These are phyloP conservation scores for Sebastes diaconus DNA, from an alignment of 2,797 vertebrate genomes.

Conservation along the genomic window DNA sequence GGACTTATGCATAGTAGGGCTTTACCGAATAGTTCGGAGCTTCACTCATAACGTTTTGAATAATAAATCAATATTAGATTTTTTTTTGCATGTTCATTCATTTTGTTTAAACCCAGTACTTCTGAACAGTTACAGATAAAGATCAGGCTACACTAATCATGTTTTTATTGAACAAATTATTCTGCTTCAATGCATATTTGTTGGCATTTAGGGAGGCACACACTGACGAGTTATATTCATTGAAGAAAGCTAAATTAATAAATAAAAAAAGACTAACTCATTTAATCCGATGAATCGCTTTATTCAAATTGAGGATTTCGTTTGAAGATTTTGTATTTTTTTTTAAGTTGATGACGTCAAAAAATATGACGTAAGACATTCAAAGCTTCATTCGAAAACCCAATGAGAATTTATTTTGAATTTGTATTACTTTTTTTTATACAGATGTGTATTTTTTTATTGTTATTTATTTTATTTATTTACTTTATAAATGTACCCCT, in stretches of 20 bases:
- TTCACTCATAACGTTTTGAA: neutral
- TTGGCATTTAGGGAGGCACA: too few relatives aligned
- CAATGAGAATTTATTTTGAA: too few relatives aligned
- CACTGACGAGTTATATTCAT: too few relatives aligned
- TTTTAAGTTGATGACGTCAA: neutral
- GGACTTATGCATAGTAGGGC: neutral
- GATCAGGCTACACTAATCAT: neutral
- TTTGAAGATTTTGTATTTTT: neutral
- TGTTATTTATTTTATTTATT: too few relatives aligned
- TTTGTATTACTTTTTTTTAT: too few relatives aligned
- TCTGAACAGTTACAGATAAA: neutral
- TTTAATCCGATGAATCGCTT: neutral
- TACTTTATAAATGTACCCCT: too few relatives aligned
- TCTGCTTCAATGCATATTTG: neutral
- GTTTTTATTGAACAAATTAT: neutral
- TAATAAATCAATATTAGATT: neutral
- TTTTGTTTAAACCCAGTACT: neutral
- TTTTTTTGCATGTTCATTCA: neutral
- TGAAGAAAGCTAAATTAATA: too few relatives aligned
- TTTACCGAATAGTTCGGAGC: neutral
- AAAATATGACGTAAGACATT: neutral
- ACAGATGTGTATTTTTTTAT: too few relatives aligned
- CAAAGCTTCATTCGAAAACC: neutral
- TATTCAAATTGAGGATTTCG: neutral
- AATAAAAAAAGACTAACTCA: too few relatives aligned